These are phyloP conservation scores for Scelioninae gen. 2 DNA, from an alignment of 2,888 invertebrate genomes.

Conservation along the genomic window DNA sequence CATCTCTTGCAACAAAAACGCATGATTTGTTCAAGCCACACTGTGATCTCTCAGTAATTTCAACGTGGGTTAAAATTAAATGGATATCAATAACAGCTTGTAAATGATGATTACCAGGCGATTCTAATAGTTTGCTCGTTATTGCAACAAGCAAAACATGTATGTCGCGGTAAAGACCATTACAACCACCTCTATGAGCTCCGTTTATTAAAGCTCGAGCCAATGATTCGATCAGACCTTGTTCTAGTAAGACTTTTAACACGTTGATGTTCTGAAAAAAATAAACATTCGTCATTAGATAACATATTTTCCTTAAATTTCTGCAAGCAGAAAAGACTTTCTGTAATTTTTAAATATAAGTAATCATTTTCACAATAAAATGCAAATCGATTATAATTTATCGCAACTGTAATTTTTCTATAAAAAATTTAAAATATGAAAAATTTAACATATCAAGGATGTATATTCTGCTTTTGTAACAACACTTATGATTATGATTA, in stretches of 20 bases:
- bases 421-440: background rate
- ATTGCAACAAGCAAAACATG: conserved; percentile 74
- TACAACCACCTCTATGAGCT: conserved; percentile 69
- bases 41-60: conserved; percentile 72
- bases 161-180: conserved; percentile 70
- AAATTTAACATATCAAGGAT: conserved; percentile 1
- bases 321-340: too few relatives aligned
- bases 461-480: too few relatives aligned
- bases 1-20: conserved; percentile 75
- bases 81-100: conserved; percentile 78
- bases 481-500: too few relatives aligned
- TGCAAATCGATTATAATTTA: too few relatives aligned
- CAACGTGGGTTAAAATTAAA: conserved; percentile 78
- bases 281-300: too few relatives aligned
- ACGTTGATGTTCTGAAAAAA: conserved; percentile 71
- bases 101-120: conserved; percentile 74
- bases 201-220: conserved; percentile 73
- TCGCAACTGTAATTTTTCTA: background rate
- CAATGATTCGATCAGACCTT: conserved; percentile 75
- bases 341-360: too few relatives aligned
- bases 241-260: conserved; percentile 73
- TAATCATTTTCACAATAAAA: too few relatives aligned
- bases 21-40: conserved; percentile 72
- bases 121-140: conserved; percentile 73
- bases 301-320: too few relatives aligned